Conservation (phyloP, 2,113 vertebrate genomes). For the Hypocryptadius cinnamomeus region DNA sequence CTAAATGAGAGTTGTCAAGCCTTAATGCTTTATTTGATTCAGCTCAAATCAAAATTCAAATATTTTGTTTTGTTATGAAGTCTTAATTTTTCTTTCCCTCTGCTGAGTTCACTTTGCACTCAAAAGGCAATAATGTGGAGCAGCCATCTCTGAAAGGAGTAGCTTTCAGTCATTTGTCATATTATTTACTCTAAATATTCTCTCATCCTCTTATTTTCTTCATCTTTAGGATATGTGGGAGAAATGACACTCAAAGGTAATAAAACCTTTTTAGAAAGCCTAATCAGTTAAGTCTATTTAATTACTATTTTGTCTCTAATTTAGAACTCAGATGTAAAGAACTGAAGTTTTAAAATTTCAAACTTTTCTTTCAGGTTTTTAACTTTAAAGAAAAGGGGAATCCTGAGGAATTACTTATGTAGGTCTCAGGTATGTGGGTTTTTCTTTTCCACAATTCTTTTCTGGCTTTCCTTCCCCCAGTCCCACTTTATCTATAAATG, state of each 20-base stretch:
- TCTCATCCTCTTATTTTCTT: constrained; percentile 24
- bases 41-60: not conserved
- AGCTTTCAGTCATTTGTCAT: not conserved
- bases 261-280: constrained; percentile 42
- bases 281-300: constrained; percentile 48
- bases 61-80: not conserved
- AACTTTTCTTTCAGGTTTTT: constrained; percentile 64
- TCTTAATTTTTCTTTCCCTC: not conserved
- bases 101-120: not conserved
- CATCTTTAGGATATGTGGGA: constrained; percentile 40
- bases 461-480: constrained; percentile 53
- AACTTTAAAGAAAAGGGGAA: constrained; percentile 60
- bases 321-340: not conserved
- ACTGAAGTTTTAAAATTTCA: constrained; percentile 35
- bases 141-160: not conserved
- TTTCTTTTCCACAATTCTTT: constrained; percentile 63
- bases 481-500: constrained; percentile 64
- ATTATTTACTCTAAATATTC: not conserved
- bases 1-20: not conserved
- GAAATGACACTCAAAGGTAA: constrained; percentile 23
- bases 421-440: constrained; percentile 65
- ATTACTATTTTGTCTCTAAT: constrained; percentile 38
- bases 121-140: not conserved
- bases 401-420: constrained; percentile 61
- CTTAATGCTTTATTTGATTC: not conserved